Conservation (phyloP, 2,797 vertebrate species). For the Anomalospiza imberbis region DNA sequence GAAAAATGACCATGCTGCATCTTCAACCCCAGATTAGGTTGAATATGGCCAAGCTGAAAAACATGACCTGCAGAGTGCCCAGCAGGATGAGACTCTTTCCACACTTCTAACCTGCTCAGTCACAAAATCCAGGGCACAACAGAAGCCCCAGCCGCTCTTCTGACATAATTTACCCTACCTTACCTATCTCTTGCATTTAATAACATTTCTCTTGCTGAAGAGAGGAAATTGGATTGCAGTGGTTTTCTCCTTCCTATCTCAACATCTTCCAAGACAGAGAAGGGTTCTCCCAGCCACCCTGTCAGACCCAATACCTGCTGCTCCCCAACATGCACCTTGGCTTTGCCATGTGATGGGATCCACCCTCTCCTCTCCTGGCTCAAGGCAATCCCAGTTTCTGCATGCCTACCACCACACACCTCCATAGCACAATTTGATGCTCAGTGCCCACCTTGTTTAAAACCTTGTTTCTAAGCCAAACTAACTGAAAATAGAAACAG, state of each 20-base stretch:
- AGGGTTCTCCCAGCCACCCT: background rate
- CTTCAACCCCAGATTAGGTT: background rate
- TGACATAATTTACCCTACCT: background rate
- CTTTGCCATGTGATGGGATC: background rate
- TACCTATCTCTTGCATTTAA: background rate
- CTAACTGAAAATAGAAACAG: background rate
- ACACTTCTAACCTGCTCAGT: background rate
- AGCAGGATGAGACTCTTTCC: background rate
- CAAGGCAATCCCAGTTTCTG: background rate
- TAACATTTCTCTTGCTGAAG: background rate
- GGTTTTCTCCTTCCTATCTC: background rate
- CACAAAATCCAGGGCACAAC: background rate
- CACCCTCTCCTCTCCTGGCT: background rate
- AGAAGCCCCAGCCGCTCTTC: background rate
- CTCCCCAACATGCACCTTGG: rapidly evolving
- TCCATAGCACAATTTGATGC: background rate
- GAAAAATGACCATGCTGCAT: rapidly evolving
- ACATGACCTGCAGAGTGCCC: background rate
- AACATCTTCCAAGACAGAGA: background rate
- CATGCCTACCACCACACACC: background rate
- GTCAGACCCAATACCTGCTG: background rate
- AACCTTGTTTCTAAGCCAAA: background rate
- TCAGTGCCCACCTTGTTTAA: background rate
- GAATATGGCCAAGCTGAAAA: background rate
- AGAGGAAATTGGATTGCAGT: background rate